Percentiles rank a stretch among this genome's conserved stretches.
phyloP scores from a whole-genome alignment of 1,140 invertebrate species.

The Drosophila mojavensis region DNA sequence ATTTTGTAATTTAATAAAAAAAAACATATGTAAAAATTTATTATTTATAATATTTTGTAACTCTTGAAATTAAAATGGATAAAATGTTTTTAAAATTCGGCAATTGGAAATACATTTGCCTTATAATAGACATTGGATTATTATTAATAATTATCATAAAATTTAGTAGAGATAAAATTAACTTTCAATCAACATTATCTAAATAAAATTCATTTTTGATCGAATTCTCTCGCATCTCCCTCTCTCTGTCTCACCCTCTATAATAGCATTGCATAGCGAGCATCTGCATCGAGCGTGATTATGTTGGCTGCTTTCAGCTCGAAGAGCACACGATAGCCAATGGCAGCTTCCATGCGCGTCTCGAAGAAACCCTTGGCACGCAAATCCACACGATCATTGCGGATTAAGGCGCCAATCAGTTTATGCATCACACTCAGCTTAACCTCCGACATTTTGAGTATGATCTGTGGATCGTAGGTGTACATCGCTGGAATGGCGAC shows the following conservation, averaged over 20 bases:
- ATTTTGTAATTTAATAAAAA: too few species aligned
- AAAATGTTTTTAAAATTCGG: too few species aligned
- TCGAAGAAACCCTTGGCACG: slow-evolving; percentile 26
- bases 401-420: slow-evolving; percentile 40
- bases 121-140: too few species aligned
- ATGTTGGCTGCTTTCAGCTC: slow-evolving; percentile 49
- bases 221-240: too few species aligned
- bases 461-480: slow-evolving; percentile 38
- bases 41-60: too few species aligned
- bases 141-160: too few species aligned
- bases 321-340: slow-evolving; percentile 32
- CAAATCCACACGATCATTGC: slow-evolving; percentile 40
- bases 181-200: too few species aligned
- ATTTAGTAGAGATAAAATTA: too few species aligned
- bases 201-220: too few species aligned
- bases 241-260: neutral
- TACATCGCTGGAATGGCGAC: slow-evolving; percentile 43
- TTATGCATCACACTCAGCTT: slow-evolving; percentile 33
- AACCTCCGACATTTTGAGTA: slow-evolving; percentile 18
- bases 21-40: too few species aligned
- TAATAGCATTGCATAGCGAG: slow-evolving; percentile 18
- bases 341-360: slow-evolving; percentile 36
- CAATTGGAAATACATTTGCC: too few species aligned
- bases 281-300: slow-evolving; percentile 40
- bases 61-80: too few species aligned